Evolutionary conservation across 2,888 invertebrate genomes (phyloP), one percentile per base, ranked within the genome.

Genomic region (Caenorhabditis sp.): DNA sequence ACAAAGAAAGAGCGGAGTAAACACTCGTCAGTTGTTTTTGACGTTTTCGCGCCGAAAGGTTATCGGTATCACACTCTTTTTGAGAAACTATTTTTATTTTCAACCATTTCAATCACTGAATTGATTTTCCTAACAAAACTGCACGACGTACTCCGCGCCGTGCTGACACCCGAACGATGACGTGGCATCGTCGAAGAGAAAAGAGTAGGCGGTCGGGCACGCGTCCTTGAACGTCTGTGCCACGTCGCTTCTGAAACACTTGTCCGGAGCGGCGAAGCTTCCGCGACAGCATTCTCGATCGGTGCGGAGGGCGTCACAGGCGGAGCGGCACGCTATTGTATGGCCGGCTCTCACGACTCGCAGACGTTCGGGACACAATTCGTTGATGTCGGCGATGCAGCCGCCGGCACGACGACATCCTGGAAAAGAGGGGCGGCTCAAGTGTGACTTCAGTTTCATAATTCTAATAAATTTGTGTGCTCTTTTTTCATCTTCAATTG

Each of bases 201-300:
- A 91, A 65, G 90, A 90, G 87, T 91, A 91, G 3, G 91, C 91
- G 53, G 90, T 89, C 1, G 91, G 91, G 82, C 92, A 92, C n/a
- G 89, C 86, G 0, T 83, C 73, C 81, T 91, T 92, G 87, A 91
- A 91, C 61, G 89, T 89, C 2, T 85, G 61, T 41, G 91, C 90
- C 79, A 90, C 91, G 66, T 90, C 79, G 39, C 83, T 78, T 0
- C 89, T 86, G 37, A 89, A 87, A 83, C 91, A 92, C 4, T 89
- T 90, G 45, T 90, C 86, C 1, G 91, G 91, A 4, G 80, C 87
- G 15, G 87, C 86, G 75, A 90, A 89, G 0, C 86, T 86, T 1
- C 90, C 90, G 24, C 90, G 87, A 83, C 91, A 92, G 83, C 92
- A 92, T 80, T 90, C 91, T 72, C 90, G 84, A 78, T 91, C 91